phyloP scores from a whole-genome alignment of 2,888 invertebrate genomes.

The Julus scandinavius region DNA sequence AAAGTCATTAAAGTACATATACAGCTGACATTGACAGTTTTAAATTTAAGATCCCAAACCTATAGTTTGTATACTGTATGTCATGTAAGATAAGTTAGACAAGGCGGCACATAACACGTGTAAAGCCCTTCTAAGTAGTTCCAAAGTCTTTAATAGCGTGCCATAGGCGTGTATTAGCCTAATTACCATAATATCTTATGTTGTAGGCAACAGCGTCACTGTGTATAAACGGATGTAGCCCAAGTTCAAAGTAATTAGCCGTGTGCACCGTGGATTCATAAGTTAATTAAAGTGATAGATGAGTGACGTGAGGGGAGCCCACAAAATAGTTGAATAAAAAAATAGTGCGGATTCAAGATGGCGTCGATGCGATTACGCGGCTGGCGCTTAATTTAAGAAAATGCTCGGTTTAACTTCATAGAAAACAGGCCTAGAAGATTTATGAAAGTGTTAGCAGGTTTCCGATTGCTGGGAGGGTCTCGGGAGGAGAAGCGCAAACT shows the following conservation, averaged over 20 bases:
- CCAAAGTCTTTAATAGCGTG: conserved; percentile 39
- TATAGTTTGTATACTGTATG: too few species aligned
- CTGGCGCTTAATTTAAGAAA: conserved; percentile 27
- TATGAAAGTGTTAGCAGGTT: conserved; percentile 44
- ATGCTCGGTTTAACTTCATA: background rate
- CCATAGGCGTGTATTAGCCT: conserved; percentile 39
- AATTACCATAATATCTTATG: conserved; percentile 45
- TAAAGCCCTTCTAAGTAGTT: conserved; percentile 29
- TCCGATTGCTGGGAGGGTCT: conserved; percentile 42
- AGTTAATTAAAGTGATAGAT: conserved; percentile 46
- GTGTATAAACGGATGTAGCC: conserved; percentile 46
- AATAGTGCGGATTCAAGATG: conserved; percentile 43
- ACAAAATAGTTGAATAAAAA: conserved; percentile 11
- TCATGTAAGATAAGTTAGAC: background rate
- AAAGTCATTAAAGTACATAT: too few species aligned
- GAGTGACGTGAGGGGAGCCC: conserved; percentile 44
- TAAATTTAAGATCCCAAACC: too few species aligned
- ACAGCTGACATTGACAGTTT: too few species aligned
- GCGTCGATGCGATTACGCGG: conserved; percentile 23
- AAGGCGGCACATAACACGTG: background rate
- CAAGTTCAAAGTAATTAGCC: conserved; percentile 46
- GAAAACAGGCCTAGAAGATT: background rate
- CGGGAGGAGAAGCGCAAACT: conserved; percentile 32
- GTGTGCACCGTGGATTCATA: conserved; percentile 46
- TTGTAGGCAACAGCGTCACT: conserved; percentile 41